Evolutionary conservation across 2,888 invertebrate genomes (phyloP), one percentile per base, ranked within the genome.

Genomic region (Hedya salicella): DNA sequence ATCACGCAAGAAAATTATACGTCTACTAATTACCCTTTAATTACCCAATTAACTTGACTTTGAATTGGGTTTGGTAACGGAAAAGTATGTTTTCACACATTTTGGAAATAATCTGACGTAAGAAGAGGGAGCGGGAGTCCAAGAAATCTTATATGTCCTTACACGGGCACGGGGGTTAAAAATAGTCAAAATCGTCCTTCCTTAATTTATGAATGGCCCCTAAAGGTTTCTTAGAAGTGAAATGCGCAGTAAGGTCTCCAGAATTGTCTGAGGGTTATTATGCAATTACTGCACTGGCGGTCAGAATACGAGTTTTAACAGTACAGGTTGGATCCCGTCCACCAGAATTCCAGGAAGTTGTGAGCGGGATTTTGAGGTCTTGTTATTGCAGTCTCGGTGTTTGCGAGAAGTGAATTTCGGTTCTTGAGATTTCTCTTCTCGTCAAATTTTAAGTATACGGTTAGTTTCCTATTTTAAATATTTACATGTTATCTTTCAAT

Each of bases 231-330:
- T 36, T 6, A 21, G 44, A 52, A 39, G 21, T 9, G 17, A 61
- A 39, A 40, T 30, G 14, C 42, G 42, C 19, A 44, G 21, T 16
- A 9, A 19, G 19, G 49, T 25, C 36, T 39, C 17, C 46, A 36
- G 25, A 21, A 46, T 16, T 16, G 25, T 17, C 36, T 16, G 16
- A 17, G 36, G 13, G 25, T 48, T 36, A 46, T 48, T 19, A 40
- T 30, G 30, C 40, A 44, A 59, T 64, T 36, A 50, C 19, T 3
- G 49, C 8, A 14, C 11, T 30, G n/a, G n/a, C n/a, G n/a, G 3
- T 13, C 14, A 14, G 17, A 19, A 11, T 46, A 19, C 39, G 16
- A 25, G 25, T 11, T 39, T 21, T 49, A 14, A 2, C 25, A 49
- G 21, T 30, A 30, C 42, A 25, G 56, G 42, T 25, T 42, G 40